Conservation (phyloP, 2,113 vertebrate species). For the Galemys pyrenaicus region DNA sequence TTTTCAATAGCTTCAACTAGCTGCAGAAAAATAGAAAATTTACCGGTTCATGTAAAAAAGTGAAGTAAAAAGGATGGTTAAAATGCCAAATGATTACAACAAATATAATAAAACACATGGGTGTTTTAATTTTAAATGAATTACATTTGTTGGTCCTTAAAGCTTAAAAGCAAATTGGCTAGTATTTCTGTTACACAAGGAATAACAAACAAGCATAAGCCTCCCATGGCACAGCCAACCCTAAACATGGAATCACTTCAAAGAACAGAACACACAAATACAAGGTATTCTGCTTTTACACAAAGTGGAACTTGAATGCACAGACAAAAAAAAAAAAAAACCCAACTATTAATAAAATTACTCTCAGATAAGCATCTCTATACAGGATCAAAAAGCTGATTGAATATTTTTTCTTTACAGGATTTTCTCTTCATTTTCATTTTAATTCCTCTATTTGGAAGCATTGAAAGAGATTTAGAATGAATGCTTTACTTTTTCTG, state of each 20-base stretch:
- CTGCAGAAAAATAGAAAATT: conserved; percentile 37
- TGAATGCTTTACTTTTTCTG: not conserved
- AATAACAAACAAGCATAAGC: not conserved
- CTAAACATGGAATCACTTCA: not conserved
- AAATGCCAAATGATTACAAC: not conserved
- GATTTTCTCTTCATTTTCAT: not conserved
- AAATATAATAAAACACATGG: not conserved
- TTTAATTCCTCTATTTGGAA: conserved; percentile 1
- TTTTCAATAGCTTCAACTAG: not conserved
- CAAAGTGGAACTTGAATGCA: not conserved
- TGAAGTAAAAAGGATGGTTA: not conserved
- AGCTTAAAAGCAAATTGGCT: not conserved
- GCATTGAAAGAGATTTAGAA: not conserved
- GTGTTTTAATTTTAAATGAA: too few relatives aligned
- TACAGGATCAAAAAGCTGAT: not conserved
- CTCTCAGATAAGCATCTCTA: not conserved
- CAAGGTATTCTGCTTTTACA: not conserved
- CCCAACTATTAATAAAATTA: not conserved
- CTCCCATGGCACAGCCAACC: not conserved
- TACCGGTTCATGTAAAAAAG: not conserved
- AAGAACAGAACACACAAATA: not conserved
- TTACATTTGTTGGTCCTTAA: conserved; percentile 14
- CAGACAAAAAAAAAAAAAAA: not conserved
- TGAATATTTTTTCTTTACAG: not conserved
- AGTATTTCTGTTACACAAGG: conserved; percentile 6